A percentile compares a stretch with the other conserved stretches of the same genome.
phyloP scores from a whole-genome alignment of 1,140 invertebrate species.

The Drosophila kohkoa region DNA sequence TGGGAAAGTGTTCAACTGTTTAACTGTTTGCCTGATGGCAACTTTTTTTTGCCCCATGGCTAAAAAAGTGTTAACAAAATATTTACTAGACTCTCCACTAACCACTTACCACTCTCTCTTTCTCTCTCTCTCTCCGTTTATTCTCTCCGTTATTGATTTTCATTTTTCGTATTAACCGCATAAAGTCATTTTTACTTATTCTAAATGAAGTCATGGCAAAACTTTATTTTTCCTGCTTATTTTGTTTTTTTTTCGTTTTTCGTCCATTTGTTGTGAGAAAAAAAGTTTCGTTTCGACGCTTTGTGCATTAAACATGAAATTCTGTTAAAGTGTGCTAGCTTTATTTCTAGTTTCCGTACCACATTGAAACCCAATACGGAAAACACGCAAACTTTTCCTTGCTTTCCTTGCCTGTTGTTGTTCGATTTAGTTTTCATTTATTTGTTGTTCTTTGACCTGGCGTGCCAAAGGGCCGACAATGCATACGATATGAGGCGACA shows the following conservation, averaged over 20 bases:
- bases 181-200: constrained; percentile 44
- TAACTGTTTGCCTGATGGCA: not conserved
- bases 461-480: constrained; percentile 39
- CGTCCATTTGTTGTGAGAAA: constrained; percentile 69
- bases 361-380: constrained; percentile 63
- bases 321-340: constrained; percentile 34
- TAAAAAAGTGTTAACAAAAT: constrained; percentile 77
- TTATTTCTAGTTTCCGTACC: constrained; percentile 20
- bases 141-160: constrained; percentile 43
- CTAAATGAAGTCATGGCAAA: constrained; percentile 74
- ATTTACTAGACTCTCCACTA: constrained; percentile 52
- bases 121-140: not conserved
- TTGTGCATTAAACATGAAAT: constrained; percentile 80
- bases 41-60: constrained; percentile 9
- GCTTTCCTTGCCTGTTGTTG: constrained; percentile 3
- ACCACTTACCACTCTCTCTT: not conserved
- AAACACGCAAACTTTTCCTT: constrained; percentile 61
- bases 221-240: constrained; percentile 30
- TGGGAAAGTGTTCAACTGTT: constrained; percentile 71
- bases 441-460: constrained; percentile 48
- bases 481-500: constrained; percentile 33
- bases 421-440: constrained; percentile 45
- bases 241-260: constrained; percentile 16
- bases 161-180: constrained; percentile 53
- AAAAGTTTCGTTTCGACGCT: constrained; percentile 75